A percentile compares a stretch with the other conserved stretches of the same genome.
Conservation (phyloP, 2,113 vertebrate genomes). For the Struthio camelus region DNA sequence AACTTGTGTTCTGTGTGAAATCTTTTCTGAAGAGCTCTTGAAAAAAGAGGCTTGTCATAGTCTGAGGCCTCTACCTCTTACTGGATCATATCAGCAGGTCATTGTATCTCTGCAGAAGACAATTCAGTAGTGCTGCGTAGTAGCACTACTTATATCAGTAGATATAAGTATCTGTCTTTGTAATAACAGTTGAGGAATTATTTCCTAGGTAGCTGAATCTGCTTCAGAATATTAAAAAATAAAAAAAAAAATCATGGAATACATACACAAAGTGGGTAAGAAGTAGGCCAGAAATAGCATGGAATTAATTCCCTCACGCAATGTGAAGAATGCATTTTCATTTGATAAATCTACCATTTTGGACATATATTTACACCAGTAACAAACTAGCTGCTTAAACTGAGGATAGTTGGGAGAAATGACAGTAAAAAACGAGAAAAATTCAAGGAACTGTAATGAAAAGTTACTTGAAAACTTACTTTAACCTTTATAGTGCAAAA, state of each 20-base stretch:
- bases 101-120: not conserved
- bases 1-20: not conserved
- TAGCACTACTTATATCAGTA: too few species aligned
- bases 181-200: not conserved
- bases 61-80: not conserved
- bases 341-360: not conserved
- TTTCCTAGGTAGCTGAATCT: not conserved
- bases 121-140: not conserved
- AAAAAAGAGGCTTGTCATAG: fast-evolving
- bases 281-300: not conserved
- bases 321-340: not conserved
- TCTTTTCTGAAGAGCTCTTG: not conserved
- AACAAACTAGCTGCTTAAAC: not conserved
- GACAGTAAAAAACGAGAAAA: not conserved
- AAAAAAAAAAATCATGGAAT: too few species aligned
- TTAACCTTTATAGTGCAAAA: not conserved
- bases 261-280: not conserved
- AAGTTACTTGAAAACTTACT: not conserved
- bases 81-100: not conserved
- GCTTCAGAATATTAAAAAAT: too few species aligned
- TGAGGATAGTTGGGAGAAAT: not conserved
- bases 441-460: not conserved
- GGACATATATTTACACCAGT: not conserved
- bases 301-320: not conserved
- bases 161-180: not conserved